Percentiles rank a stretch among this genome's conserved stretches.
These are phyloP conservation scores for Polyommatus icarus DNA, from an alignment of 2,888 invertebrate species.

Conservation along the genomic window DNA sequence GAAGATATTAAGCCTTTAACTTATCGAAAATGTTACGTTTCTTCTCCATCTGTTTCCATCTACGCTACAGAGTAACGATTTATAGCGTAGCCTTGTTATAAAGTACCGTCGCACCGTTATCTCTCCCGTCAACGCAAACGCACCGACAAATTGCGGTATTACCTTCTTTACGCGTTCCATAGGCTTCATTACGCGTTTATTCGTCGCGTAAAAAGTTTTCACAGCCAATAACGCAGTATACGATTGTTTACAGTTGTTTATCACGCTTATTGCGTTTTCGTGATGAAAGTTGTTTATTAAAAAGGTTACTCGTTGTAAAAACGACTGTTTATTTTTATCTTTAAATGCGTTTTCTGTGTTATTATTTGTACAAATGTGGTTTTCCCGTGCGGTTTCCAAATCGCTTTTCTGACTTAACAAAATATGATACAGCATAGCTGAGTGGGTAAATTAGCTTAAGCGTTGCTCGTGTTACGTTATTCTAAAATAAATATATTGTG, in stretches of 20 bases:
- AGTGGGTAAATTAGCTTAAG: not conserved
- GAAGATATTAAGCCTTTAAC: not conserved
- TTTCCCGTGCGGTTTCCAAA: not conserved
- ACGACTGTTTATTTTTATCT: slow-evolving; percentile 2
- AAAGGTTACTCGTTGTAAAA: not conserved
- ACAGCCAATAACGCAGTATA: slow-evolving; percentile 1
- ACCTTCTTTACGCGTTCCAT: slow-evolving; percentile 27
- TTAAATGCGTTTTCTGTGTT: not conserved
- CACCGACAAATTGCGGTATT: slow-evolving; percentile 14
- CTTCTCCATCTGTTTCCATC: not conserved
- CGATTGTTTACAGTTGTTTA: not conserved
- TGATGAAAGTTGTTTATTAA: slow-evolving; percentile 14
- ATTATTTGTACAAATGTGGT: not conserved
- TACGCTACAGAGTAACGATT: not conserved
- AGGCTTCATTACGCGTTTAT: slow-evolving; percentile 21
- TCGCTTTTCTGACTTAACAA: not conserved
- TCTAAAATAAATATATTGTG: not conserved
- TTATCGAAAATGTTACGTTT: not conserved
- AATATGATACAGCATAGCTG: not conserved
- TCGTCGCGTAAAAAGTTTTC: slow-evolving; percentile 24
- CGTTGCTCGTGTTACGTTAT: not conserved
- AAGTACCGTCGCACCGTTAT: slow-evolving; percentile 5
- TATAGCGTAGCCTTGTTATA: not conserved
- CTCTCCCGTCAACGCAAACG: slow-evolving; percentile 26
- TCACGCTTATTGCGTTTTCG: slow-evolving; percentile 1